Percentiles rank a stretch among this genome's conserved stretches.
These are phyloP conservation scores for Percina caprodes DNA, from an alignment of 2,113 vertebrate species.

Conservation along the genomic window DNA sequence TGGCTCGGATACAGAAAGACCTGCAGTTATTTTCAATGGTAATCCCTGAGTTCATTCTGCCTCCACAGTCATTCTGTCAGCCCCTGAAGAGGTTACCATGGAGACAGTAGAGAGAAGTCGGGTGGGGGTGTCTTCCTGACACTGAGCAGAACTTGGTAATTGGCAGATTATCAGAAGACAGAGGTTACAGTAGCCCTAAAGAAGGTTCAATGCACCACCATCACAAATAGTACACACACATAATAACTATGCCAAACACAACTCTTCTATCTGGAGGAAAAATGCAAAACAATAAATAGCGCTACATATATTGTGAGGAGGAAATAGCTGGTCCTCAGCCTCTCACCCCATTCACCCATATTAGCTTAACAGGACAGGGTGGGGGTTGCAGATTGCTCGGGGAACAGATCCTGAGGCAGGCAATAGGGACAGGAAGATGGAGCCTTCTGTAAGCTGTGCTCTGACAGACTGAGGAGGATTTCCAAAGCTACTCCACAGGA, in stretches of 20 bases:
- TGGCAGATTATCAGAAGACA: conserved; percentile 60
- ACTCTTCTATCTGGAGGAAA: neutral
- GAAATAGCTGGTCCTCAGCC: conserved; percentile 15
- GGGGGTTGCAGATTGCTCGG: conserved; percentile 12
- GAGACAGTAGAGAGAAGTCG: conserved; percentile 41
- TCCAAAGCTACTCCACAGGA: conserved; percentile 32
- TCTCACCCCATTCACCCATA: conserved; percentile 15
- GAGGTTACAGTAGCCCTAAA: conserved; percentile 29
- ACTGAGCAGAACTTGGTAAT: conserved; percentile 54
- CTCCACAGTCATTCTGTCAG: conserved; percentile 37
- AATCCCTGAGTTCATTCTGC: conserved; percentile 47
- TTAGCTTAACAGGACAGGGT: conserved; percentile 30
- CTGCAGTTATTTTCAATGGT: conserved; percentile 48
- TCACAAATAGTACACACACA: conserved; percentile 10
- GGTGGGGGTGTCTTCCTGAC: conserved; percentile 19
- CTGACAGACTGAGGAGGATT: conserved; percentile 37
- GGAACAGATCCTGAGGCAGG: conserved; percentile 34
- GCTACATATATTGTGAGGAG: conserved; percentile 14
- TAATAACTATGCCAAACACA: neutral
- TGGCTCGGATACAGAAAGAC: conserved; percentile 18
- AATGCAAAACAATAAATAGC: conserved; percentile 4
- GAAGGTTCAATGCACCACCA: conserved; percentile 14
- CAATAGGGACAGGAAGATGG: conserved; percentile 36
- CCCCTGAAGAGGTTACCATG: conserved; percentile 66
- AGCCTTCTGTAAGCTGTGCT: conserved; percentile 11